Evolutionary conservation across 2,113 vertebrate species (phyloP), one percentile per base, ranked within the genome.

Genomic region (Romanogobio albipinnatus): DNA sequence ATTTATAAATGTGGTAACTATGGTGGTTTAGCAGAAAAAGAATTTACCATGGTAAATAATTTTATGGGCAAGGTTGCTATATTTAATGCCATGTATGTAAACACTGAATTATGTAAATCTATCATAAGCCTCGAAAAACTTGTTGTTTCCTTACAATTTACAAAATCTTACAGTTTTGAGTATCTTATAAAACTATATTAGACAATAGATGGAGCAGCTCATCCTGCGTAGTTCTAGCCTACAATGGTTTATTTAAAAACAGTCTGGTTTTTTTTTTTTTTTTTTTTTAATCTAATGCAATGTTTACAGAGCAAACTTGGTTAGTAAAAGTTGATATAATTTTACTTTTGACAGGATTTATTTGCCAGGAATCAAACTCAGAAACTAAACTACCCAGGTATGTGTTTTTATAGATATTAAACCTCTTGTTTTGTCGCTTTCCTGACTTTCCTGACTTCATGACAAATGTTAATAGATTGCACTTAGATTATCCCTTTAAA

Each of bases 361-460:
- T 95, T 83, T 96, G 95, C 88, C 94, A 94, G 91, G 93, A 94
- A 86, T 94, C 96, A 92, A 89, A 93, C 92, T 89, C 94, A 91
- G 96, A 92, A 80, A 95, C 87, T 90, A 93, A 92, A 95, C 86
- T 94, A 85, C 91, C 94, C 86, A 94, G 95, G 98, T 99, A 93
- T 95, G 91, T 87, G 88, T 87, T 56, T 66, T 14, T 64, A 51
- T 53, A 19, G 61, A 3, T 36, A 10, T 70, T 1, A 45, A 11
- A 59, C n/a, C 1, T 76, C 5, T 29, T 76, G 53, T 43, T 78
- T 13, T 59, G 9, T 7, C n/a, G 13, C 70, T 47, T 24, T 26
- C 9, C 14, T 47, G 68, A n/a, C 36, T 24, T 29, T 29, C 29
- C 1, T 29, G 29, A 29, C 29, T 29, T 29, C 29, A 29, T 39